Percentiles rank a stretch among this genome's conserved stretches.
These are phyloP conservation scores for Cheilosia grossa DNA, from an alignment of 2,888 invertebrate genomes.

Conservation along the genomic window DNA sequence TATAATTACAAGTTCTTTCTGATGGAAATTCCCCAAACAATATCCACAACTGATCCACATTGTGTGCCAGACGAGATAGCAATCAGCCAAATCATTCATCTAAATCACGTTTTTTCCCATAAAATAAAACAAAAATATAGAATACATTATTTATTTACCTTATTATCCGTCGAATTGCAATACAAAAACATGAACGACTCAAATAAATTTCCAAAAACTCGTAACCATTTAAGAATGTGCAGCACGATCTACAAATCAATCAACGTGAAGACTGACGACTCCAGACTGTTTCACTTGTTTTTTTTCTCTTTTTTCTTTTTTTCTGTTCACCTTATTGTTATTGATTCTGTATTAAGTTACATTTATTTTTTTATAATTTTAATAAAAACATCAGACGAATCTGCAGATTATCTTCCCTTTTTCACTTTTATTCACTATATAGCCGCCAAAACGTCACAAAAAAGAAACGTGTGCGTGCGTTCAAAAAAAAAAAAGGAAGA, in stretches of 20 bases:
- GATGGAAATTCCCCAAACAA: background rate
- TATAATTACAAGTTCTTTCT: background rate
- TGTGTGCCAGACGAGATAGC: slow-evolving; percentile 2
- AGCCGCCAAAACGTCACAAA: slow-evolving; percentile 66
- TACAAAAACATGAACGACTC: slow-evolving; percentile 42
- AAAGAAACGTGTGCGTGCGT: slow-evolving; percentile 37
- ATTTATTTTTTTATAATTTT: slow-evolving; percentile 21
- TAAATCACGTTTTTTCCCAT: slow-evolving; percentile 57
- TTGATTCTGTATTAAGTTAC: slow-evolving; percentile 55
- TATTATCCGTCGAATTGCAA: slow-evolving; percentile 59
- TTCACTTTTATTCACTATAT: slow-evolving; percentile 44
- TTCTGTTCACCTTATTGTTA: slow-evolving; percentile 28
- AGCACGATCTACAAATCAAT: slow-evolving; percentile 74
- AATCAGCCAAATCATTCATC: slow-evolving; percentile 48
- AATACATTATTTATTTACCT: slow-evolving; percentile 61
- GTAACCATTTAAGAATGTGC: slow-evolving; percentile 71
- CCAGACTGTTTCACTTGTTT: slow-evolving; percentile 52
- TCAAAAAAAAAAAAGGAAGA: background rate
- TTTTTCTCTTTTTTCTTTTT: slow-evolving; percentile 17
- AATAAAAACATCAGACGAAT: slow-evolving; percentile 54
- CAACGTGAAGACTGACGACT: slow-evolving; percentile 59
- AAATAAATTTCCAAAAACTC: slow-evolving; percentile 73
- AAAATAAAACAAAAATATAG: slow-evolving; percentile 20
- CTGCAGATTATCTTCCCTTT: background rate
- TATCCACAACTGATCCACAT: background rate